Conservation (phyloP, 2,113 vertebrate genomes). For the Megaptera novaeangliae region DNA sequence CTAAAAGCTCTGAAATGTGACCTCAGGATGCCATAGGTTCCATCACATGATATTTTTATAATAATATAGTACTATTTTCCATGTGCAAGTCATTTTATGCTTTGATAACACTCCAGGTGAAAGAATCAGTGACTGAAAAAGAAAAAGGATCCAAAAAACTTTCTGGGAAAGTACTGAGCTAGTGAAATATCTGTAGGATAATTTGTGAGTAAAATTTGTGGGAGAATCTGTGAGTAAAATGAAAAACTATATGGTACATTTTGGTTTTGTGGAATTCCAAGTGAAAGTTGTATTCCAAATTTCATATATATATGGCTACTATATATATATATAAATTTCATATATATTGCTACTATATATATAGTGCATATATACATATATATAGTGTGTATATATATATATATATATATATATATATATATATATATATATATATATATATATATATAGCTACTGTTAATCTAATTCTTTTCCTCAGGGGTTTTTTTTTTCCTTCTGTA, state of each 20-base stretch:
- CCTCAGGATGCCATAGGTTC: not conserved
- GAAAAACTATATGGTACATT: not conserved
- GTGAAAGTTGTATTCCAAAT: not conserved
- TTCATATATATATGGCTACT: not conserved
- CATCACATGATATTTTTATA: not conserved
- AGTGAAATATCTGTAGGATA: not conserved
- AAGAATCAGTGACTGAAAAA: not conserved
- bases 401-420: no score
- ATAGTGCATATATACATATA: no score
- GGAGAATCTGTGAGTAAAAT: not conserved
- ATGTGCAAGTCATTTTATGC: not conserved
- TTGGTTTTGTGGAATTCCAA: not conserved
- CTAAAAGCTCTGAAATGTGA: not conserved
- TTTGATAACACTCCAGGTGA: not conserved
- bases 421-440: no score
- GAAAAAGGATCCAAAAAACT: not conserved
- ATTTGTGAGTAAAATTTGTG: not conserved
- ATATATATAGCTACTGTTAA: not conserved
- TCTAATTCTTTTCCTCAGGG: not conserved
- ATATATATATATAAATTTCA: no score
- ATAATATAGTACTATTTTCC: not conserved
- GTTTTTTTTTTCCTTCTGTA: not conserved
- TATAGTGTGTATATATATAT: no score
- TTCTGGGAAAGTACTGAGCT: no score
- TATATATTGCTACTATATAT: not conserved